phyloP scores from a whole-genome alignment of 2,888 invertebrate species.

The Nomada lathburiana region DNA sequence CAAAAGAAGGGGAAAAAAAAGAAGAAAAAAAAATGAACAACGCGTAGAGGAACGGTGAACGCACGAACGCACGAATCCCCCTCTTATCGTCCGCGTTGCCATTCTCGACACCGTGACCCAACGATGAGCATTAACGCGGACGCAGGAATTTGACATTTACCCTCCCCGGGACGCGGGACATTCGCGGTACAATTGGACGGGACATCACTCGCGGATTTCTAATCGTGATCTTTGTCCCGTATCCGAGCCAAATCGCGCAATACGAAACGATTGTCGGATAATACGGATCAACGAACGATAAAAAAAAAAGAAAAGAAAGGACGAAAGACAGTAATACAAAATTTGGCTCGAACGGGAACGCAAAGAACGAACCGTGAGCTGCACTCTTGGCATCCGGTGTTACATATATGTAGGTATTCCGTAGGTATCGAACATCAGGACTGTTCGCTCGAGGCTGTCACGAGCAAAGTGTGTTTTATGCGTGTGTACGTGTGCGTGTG shows the following conservation, averaged over 20 bases:
- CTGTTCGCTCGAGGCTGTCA: slow-evolving; percentile 34
- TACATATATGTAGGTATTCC: slow-evolving; percentile 2
- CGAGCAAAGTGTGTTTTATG: slow-evolving; percentile 15
- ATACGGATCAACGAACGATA: background rate
- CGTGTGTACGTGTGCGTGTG: slow-evolving; percentile 14
- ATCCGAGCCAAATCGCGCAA: slow-evolving; percentile 12
- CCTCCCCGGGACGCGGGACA: background rate
- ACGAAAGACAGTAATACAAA: background rate
- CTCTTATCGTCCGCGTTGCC: background rate
- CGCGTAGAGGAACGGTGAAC: slow-evolving; percentile 11
- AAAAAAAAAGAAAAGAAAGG: too few relatives aligned
- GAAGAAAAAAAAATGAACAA: background rate
- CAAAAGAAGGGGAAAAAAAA: background rate
- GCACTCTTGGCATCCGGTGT: slow-evolving; percentile 36
- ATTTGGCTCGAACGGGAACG: slow-evolving; percentile 19
- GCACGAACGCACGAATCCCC: background rate
- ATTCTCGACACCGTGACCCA: background rate
- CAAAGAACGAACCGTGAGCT: slow-evolving; percentile 16
- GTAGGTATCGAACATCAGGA: slow-evolving; percentile 49
- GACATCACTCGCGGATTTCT: slow-evolving; percentile 20
- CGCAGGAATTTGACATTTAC: slow-evolving; percentile 14
- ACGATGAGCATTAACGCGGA: background rate
- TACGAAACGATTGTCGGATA: background rate
- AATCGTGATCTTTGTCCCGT: slow-evolving; percentile 1
- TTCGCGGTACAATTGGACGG: background rate